phyloP scores from a whole-genome alignment of 2,797 vertebrate species.

The Benthosema pterotum region DNA sequence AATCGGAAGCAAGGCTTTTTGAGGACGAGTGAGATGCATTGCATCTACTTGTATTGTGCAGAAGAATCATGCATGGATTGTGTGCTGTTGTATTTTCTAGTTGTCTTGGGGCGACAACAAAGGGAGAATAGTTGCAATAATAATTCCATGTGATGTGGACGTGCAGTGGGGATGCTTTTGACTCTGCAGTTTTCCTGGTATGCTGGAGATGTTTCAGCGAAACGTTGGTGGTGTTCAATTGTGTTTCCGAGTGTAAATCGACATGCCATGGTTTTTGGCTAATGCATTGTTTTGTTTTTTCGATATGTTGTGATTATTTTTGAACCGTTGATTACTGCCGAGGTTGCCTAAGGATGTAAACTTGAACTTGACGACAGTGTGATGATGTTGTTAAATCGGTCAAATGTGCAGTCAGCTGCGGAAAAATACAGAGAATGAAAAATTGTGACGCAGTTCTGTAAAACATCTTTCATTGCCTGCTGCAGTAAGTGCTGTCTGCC shows the following conservation, averaged over 20 bases:
- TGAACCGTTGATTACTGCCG: slow-evolving; percentile 4
- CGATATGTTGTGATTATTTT: slow-evolving; percentile 34
- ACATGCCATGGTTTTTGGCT: slow-evolving; percentile 25
- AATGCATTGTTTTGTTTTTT: too few relatives aligned
- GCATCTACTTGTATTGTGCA: slow-evolving; percentile 42
- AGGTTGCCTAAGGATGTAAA: neutral
- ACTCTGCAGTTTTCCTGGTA: neutral
- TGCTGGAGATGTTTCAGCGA: slow-evolving; percentile 20
- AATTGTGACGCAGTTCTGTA: slow-evolving; percentile 89
- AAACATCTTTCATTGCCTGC: slow-evolving; percentile 69
- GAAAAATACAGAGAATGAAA: slow-evolving; percentile 75
- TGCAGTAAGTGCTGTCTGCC: slow-evolving; percentile 50
- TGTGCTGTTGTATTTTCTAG: slow-evolving; percentile 75
- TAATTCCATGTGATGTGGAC: slow-evolving; percentile 36
- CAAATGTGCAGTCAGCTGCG: slow-evolving; percentile 70
- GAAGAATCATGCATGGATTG: slow-evolving; percentile 61
- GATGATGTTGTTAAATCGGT: slow-evolving; percentile 48
- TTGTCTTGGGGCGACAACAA: slow-evolving; percentile 74
- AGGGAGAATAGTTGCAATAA: slow-evolving; percentile 50
- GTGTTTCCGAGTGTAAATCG: slow-evolving; percentile 27
- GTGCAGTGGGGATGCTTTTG: slow-evolving; percentile 5
- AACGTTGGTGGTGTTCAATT: slow-evolving; percentile 22
- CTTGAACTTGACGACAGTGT: slow-evolving; percentile 27
- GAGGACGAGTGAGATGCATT: slow-evolving; percentile 6
- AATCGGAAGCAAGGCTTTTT: too few relatives aligned